Percentiles rank a stretch among this genome's conserved stretches.
Conservation (phyloP, 2,888 invertebrate species). For the Gortyna flavago region DNA sequence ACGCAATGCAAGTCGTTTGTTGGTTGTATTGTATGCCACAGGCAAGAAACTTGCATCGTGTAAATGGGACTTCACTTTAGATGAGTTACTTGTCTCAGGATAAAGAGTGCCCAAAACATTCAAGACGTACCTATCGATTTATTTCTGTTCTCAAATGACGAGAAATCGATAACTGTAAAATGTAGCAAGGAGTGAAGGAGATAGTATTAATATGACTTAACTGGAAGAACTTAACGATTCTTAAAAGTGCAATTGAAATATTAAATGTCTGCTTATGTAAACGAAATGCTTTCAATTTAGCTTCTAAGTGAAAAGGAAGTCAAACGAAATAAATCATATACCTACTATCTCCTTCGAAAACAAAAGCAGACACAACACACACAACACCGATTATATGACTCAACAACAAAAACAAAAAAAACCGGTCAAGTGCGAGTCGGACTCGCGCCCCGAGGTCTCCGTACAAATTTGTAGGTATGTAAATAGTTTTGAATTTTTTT, state of each 20-base stretch:
- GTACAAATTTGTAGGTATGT: too few species aligned
- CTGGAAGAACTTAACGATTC: background rate
- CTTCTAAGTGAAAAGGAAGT: constrained; percentile 22
- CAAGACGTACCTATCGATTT: background rate
- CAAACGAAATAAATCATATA: constrained; percentile 27
- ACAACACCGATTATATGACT: constrained; percentile 1
- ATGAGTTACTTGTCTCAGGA: background rate
- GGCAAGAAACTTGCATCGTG: too few species aligned
- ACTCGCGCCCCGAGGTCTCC: too few species aligned
- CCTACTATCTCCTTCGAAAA: constrained; percentile 29
- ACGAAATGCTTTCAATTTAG: constrained; percentile 15
- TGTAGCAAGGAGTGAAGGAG: background rate
- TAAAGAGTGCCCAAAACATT: background rate
- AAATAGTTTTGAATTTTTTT: too few species aligned
- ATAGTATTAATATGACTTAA: background rate
- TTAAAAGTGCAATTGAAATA: constrained; percentile 1
- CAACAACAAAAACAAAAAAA: constrained; percentile 27
- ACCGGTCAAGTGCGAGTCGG: background rate
- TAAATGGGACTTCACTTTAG: background rate
- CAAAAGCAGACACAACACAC: constrained; percentile 29
- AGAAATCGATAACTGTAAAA: background rate
- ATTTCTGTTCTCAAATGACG: too few species aligned
- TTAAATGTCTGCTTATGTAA: constrained; percentile 34
- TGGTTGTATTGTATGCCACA: background rate
- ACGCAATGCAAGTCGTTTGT: background rate